Evolutionary conservation across 2,888 invertebrate species (phyloP), one percentile per base, ranked within the genome.

Genomic region (Apoderus coryli): DNA sequence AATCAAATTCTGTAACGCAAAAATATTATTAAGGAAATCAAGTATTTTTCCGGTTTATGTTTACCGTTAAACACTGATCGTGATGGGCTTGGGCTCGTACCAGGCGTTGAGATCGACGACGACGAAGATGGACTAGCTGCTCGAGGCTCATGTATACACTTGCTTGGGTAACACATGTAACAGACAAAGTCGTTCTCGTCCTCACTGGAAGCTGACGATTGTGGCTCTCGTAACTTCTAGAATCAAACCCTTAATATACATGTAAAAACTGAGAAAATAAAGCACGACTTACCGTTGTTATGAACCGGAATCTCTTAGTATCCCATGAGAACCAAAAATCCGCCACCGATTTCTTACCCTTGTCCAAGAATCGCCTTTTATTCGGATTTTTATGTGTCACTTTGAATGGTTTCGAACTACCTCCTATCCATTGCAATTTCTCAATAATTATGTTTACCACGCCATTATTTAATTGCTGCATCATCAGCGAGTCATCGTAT

Each of bases 1-100:
- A 70, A 49, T 69, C 69, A 2, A 66, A 67, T 33, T 48, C 50
- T 26, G 38, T 39, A 3, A 34, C 26, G n/a, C n/a, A 6, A 7
- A 19, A 6, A 19, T 7, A 19, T 19, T 19, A 7, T 19, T 19
- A 19, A n/a, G n/a, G n/a, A n/a, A n/a, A n/a, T n/a, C n/a, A n/a
- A n/a, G n/a, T n/a, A n/a, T n/a, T n/a, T n/a, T n/a, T n/a, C n/a
- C n/a, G n/a, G n/a, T 3, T 13, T 23, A 14, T 16, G 14, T 14
- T 34, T 34, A 43, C 42, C 44, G 28, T 35, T 33, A 29, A 38
- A 30, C 11, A 39, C 27, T 10, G 39, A 41, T n/a, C 25, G 22
- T 7, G 32, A 4, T 3, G 29, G 25, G 6, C 4, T 22, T n/a
- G 44, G 40, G 24, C 39, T 41, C 3, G 44, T 31, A 30, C 31